Evolutionary conservation across 1,140 invertebrate species (phyloP).

Genomic region (Hycleus cichorii): DNA sequence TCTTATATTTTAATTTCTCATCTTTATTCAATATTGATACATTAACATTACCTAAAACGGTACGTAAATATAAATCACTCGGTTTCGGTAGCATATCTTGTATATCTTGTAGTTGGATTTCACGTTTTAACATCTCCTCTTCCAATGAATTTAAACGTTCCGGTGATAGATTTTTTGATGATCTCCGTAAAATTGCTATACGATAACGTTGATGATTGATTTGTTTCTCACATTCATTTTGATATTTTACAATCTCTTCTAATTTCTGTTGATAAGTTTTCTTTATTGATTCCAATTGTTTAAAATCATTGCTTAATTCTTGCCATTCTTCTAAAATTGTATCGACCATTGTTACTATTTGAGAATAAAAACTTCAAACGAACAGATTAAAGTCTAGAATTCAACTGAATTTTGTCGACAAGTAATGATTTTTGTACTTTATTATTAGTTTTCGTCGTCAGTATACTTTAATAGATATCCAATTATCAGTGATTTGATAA

Average conservation of each 20-base stretch:
- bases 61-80: conserved; percentile 81
- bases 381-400: no score
- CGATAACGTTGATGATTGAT: conserved; percentile 12
- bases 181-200: background rate
- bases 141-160: background rate
- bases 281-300: background rate
- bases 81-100: conserved; percentile 76
- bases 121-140: conserved; percentile 40
- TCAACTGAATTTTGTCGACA: no score
- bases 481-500: no score
- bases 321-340: conserved; percentile 6
- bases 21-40: conserved; percentile 92
- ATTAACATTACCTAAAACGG: conserved; percentile 91
- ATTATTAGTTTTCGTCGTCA: no score
- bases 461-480: no score
- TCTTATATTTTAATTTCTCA: conserved; percentile 93
- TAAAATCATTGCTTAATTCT: conserved; percentile 8
- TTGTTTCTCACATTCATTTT: conserved; percentile 9
- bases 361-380: no score
- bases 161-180: background rate
- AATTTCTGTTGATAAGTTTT: conserved; percentile 5
- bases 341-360: conserved; percentile 1
- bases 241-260: background rate
- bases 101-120: conserved; percentile 72
- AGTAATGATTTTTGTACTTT: no score